These are phyloP conservation scores for Echiichthys vipera DNA, from an alignment of 2,797 vertebrate genomes.

Conservation along the genomic window DNA sequence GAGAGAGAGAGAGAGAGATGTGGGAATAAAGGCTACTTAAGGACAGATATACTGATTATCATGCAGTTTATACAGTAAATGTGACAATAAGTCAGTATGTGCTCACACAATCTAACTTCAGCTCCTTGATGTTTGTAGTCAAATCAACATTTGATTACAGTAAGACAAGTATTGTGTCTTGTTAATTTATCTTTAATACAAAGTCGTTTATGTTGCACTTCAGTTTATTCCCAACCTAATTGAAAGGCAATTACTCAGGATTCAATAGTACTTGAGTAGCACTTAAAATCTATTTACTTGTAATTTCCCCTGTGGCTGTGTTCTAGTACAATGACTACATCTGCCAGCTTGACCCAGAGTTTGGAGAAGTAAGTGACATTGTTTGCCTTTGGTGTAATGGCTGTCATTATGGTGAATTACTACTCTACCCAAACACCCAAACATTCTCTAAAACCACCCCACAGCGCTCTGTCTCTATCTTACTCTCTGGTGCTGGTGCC, in stretches of 20 bases:
- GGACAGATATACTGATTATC: not conserved
- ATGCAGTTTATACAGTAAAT: not conserved
- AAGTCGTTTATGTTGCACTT: conserved; percentile 30
- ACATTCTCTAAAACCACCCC: conserved; percentile 67
- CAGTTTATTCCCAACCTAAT: conserved; percentile 34
- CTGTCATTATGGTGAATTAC: conserved; percentile 83
- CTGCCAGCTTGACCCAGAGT: conserved; percentile 62
- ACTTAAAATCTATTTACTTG: conserved; percentile 63
- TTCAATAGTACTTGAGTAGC: conserved; percentile 38
- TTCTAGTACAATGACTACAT: conserved; percentile 52
- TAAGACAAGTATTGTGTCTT: not conserved
- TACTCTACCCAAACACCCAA: conserved; percentile 74
- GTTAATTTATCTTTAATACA: conserved; percentile 22
- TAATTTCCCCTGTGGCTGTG: conserved; percentile 59
- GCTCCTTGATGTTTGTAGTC: not conserved
- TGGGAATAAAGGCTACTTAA: not conserved
- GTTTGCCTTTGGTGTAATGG: conserved; percentile 82
- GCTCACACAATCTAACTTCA: not conserved
- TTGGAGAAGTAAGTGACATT: conserved; percentile 75
- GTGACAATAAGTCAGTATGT: conserved; percentile 4
- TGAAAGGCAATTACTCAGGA: conserved; percentile 46
- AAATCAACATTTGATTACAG: conserved; percentile 28
- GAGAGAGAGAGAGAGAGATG: too few species aligned
- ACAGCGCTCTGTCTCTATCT: conserved; percentile 62
- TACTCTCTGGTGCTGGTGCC: conserved; percentile 69